Base-by-base conservation (phyloP, 2,888 invertebrate genomes). In the Norana najaformis region DNA sequence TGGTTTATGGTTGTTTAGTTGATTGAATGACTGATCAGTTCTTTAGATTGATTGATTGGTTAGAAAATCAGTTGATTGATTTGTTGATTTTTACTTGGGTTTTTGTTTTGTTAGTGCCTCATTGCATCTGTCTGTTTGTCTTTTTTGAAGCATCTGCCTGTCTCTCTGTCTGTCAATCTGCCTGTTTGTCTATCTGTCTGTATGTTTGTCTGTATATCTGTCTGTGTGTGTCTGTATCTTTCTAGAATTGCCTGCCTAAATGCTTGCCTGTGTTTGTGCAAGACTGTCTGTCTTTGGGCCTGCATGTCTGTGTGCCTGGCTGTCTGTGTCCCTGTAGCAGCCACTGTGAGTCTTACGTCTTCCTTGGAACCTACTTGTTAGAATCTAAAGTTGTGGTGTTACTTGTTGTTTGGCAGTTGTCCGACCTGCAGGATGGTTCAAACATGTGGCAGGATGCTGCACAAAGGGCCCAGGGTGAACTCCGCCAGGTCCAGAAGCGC, bases 401-500 rank as follows among this genome's bases (percentile, higher is more conserved):
- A n/a, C 23, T 34, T 88, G 37, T 88, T 88, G 88, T 37, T 36
- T 88, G 16, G 23, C 38, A 97, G 96, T 96, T 98, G 93, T 97
- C 97, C 95, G 97, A 97, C 93, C 95, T 98, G 85, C 94, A 94
- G 90, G 91, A 91, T 36, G 93, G 93, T 82, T 92, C 94, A 30
- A 94, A 94, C 37, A 92, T 94, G 38, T 94, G 93, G 90, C 93
- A 92, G 90, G 96, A 96, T 88, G 96, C 97, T 1, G 97, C 97
- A 0, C 96, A 96, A 6, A 96, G 96, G 88, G 97, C 97, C n/a
- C 96, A 97, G 53, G 97, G 98, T 93, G 98, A 98, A 94, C 95
- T 98, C 92, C 96, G 97, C 91, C 96, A 96, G 90, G 96, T 97
- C 93, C 96, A 97, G 93, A 96, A 96, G 69, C 96, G 97, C 93